Conservation (phyloP, 2,888 invertebrate species). For the Mesochorus sp. region DNA sequence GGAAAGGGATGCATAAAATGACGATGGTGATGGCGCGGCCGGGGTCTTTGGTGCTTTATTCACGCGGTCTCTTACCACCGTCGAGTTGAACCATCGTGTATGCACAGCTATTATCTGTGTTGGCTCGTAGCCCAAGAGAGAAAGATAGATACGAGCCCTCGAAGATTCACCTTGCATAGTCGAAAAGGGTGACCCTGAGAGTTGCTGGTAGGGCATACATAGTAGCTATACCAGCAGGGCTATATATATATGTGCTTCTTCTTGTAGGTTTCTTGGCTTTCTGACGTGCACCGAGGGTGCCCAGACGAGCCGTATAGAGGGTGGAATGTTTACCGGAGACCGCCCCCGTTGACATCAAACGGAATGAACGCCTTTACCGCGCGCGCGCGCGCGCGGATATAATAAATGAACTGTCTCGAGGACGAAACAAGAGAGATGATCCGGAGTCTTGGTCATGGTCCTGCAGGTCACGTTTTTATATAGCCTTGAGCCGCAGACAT, state of each 20-base stretch:
- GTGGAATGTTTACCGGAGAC: constrained; percentile 71
- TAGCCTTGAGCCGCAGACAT: no score
- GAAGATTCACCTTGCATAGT: no score
- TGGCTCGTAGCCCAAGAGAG: constrained; percentile 60
- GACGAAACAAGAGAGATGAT: constrained; percentile 60
- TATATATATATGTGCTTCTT: no score
- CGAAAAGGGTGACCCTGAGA: no score
- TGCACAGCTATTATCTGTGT: constrained; percentile 61
- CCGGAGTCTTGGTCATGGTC: no score
- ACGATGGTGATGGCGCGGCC: neutral
- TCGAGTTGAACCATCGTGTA: constrained; percentile 40
- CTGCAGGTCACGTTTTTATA: no score
- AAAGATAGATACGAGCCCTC: no score
- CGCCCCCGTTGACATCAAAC: constrained; percentile 70
- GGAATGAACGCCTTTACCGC: constrained; percentile 61
- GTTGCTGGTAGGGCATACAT: no score
- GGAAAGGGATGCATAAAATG: neutral
- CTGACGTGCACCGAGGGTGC: neutral
- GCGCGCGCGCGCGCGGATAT: constrained; percentile 60
- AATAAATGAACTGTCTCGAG: constrained; percentile 70
- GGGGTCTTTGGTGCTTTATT: neutral
- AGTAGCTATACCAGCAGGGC: no score
- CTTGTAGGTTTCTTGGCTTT: neutral
- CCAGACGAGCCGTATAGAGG: no score
- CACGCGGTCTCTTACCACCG: constrained; percentile 17